Conservation (phyloP, 1,140 invertebrate genomes). For the Metopolophium dirhodum region DNA sequence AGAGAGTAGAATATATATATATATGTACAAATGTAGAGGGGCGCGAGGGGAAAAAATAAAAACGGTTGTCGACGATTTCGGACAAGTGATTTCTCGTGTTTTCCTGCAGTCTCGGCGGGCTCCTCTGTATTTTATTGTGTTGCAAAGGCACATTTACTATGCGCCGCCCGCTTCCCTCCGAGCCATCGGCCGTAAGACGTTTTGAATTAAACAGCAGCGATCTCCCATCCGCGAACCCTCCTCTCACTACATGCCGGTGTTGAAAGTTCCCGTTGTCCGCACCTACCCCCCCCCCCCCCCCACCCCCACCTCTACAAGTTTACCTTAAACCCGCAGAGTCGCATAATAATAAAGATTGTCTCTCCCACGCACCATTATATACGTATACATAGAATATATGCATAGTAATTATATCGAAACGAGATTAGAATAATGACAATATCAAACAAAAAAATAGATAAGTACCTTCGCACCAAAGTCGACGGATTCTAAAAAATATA, state of each 20-base stretch:
- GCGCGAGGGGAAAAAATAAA: background rate
- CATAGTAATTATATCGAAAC: background rate
- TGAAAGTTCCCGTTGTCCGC: background rate
- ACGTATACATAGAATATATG: background rate
- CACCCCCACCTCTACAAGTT: background rate
- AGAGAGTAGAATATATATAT: background rate
- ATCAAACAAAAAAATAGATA: background rate
- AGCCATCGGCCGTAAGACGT: background rate
- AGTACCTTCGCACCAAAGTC: too few species aligned
- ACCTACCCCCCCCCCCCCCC: background rate
- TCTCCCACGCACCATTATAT: too few species aligned
- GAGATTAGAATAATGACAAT: background rate
- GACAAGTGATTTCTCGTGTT: slow-evolving; percentile 54
- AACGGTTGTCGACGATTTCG: slow-evolving; percentile 53
- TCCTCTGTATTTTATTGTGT: background rate
- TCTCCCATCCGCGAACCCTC: background rate
- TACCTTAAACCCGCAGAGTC: background rate
- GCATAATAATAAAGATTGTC: background rate
- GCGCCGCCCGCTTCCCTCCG: background rate
- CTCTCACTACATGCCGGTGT: background rate
- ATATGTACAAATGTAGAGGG: background rate
- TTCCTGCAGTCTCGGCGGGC: background rate
- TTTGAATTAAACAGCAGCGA: slow-evolving; percentile 27
- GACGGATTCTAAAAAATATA: background rate
- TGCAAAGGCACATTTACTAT: background rate